phyloP scores from a whole-genome alignment of 2,888 invertebrate genomes.

The Actias luna region DNA sequence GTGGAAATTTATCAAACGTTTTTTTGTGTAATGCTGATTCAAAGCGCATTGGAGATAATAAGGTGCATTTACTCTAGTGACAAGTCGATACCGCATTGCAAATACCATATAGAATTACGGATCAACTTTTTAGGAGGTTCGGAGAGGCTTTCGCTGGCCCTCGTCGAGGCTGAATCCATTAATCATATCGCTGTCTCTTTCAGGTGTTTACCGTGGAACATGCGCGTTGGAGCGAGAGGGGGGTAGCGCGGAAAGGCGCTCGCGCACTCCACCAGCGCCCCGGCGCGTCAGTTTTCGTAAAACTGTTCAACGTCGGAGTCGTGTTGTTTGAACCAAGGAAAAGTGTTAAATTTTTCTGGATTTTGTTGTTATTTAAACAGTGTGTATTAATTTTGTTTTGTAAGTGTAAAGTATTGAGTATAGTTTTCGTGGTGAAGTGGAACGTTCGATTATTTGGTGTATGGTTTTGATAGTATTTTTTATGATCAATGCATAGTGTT shows the following conservation, averaged over 20 bases:
- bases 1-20: not conserved
- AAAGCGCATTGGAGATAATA: not conserved
- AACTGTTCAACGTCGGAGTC: slow-evolving; percentile 33
- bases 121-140: slow-evolving; percentile 33
- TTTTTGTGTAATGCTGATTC: not conserved
- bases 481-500: not conserved
- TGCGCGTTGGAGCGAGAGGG: slow-evolving; percentile 25
- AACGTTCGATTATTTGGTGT: not conserved
- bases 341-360: not conserved
- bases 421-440: not conserved
- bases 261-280: slow-evolving; percentile 35
- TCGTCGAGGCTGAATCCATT: slow-evolving; percentile 32
- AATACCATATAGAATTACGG: slow-evolving; percentile 16
- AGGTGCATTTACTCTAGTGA: slow-evolving; percentile 6
- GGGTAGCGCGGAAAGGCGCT: slow-evolving; percentile 30
- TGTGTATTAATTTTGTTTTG: not conserved
- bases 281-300: slow-evolving; percentile 47
- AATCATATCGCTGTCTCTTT: slow-evolving; percentile 39
- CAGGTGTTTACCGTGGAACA: slow-evolving; percentile 27
- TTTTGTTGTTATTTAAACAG: not conserved
- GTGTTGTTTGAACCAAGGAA: slow-evolving; percentile 23
- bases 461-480: not conserved
- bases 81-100: slow-evolving; percentile 7
- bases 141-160: slow-evolving; percentile 26
- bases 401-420: not conserved